Percentiles rank a stretch among this genome's conserved stretches.
Conservation (phyloP, 2,888 invertebrate genomes). For the Ornithoptera priamus region DNA sequence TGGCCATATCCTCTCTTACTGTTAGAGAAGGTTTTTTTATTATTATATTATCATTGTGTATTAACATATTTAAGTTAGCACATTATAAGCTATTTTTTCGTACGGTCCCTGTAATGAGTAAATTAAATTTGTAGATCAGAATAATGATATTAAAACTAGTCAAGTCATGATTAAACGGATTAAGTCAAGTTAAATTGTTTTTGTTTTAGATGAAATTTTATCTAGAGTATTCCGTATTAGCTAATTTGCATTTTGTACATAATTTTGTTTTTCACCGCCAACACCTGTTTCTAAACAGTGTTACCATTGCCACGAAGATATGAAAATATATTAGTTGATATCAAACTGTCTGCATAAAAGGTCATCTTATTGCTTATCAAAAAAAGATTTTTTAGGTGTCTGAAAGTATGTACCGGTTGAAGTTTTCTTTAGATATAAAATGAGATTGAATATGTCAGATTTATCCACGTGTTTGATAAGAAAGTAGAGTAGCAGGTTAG, state of each 20-base stretch:
- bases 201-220: conserved; percentile 11
- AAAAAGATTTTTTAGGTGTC: too few relatives aligned
- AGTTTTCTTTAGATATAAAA: too few relatives aligned
- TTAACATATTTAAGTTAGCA: conserved; percentile 23
- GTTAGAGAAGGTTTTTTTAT: too few relatives aligned
- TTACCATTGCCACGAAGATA: not conserved
- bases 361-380: too few relatives aligned
- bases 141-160: conserved; percentile 21
- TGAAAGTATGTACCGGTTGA: too few relatives aligned
- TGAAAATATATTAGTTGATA: too few relatives aligned
- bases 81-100: not conserved
- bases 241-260: not conserved
- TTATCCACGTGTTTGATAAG: too few relatives aligned
- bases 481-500: too few relatives aligned
- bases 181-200: conserved; percentile 12
- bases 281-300: not conserved
- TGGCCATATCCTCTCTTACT: too few relatives aligned
- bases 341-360: too few relatives aligned
- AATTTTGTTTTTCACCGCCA: not conserved
- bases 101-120: not conserved
- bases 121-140: conserved; percentile 2
- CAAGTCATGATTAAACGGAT: conserved; percentile 3
- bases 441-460: too few relatives aligned
- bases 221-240: not conserved
- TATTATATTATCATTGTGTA: conserved; percentile 10